Evolutionary conservation across 2,797 vertebrate genomes (phyloP).

Genomic region (Peromyscus nudipes): DNA sequence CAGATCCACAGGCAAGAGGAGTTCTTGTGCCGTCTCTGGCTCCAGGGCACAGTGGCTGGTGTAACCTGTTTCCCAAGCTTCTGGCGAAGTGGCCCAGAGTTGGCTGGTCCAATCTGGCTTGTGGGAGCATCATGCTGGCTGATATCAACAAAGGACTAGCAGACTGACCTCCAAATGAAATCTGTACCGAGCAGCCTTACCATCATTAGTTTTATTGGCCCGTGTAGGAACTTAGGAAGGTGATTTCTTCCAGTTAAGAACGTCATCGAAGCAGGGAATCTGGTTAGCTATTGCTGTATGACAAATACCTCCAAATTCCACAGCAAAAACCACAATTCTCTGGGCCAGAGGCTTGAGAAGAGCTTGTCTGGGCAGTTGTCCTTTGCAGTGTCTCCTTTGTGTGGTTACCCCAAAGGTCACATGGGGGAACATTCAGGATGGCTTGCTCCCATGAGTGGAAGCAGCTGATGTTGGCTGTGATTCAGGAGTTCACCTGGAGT

Average conservation of each 20-base stretch:
- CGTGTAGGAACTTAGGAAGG: not conserved
- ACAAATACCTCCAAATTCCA: not conserved
- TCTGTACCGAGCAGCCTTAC: not conserved
- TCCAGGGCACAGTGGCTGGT: not conserved
- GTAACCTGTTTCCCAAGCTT: not conserved
- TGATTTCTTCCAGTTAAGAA: not conserved
- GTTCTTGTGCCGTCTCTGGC: not conserved
- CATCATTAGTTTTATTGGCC: not conserved
- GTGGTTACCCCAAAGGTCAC: not conserved
- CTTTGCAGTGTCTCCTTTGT: not conserved
- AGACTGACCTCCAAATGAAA: slow-evolving; percentile 1
- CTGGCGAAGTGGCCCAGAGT: not conserved
- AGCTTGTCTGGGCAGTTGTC: not conserved
- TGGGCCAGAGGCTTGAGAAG: not conserved
- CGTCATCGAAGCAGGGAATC: not conserved
- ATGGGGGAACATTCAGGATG: not conserved
- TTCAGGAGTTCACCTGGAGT: not conserved
- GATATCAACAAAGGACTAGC: not conserved
- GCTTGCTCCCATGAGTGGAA: not conserved
- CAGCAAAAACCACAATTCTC: not conserved
- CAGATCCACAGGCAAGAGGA: not conserved
- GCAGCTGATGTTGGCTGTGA: not conserved
- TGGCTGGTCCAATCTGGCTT: not conserved
- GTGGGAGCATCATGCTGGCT: not conserved
- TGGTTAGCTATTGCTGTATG: not conserved